Evolutionary conservation across 2,797 vertebrate species (phyloP), one percentile per base, ranked within the genome.

Genomic region (Myotis findleyi): DNA sequence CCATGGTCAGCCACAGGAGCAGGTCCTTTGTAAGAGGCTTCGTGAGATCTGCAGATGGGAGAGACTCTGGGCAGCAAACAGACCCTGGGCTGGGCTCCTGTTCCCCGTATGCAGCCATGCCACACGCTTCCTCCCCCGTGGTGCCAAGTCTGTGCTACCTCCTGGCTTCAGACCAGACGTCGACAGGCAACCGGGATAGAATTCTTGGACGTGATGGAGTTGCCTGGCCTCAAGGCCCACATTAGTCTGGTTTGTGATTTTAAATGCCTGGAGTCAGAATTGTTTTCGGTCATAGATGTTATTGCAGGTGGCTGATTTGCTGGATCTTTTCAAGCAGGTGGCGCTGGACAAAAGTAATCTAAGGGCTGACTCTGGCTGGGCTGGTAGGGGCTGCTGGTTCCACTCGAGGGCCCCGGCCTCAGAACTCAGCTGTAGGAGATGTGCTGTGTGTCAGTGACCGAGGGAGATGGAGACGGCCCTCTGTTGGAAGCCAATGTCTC

Each of bases 241-340:
- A 3, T 92, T 90, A 53, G 23, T 49, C 69, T 81, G 66, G 23
- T 57, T 75, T 53, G 23, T 82, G 80, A 79, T 66, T 79, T 95
- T 47, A n/a, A 64, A 25, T 55, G 62, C 84, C 51, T 53, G 23
- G 86, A 88, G 27, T 89, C 71, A 89, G 69, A 85, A 83, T 51
- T 62, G 55, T 80, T 86, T 90, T 53, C 3, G 62, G 44, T 57
- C 87, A 77, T 64, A 44, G 51, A 47, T 68, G 5, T 20, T 75
- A 55, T 47, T 69, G 9, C 14, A 3, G 57, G 20, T 62, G 62
- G 17, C n/a, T 25, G 53, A 38, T 89, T 93, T 77, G 44, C 27
- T 86, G 89, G 81, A 7, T 93, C 49, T 86, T 81, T 87, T 84
- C 30, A 93, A 49, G 23, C 25, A 81, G 4, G 7, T 89, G 44